Conservation (phyloP, 2,113 vertebrate species). For the Microtus oregoni region DNA sequence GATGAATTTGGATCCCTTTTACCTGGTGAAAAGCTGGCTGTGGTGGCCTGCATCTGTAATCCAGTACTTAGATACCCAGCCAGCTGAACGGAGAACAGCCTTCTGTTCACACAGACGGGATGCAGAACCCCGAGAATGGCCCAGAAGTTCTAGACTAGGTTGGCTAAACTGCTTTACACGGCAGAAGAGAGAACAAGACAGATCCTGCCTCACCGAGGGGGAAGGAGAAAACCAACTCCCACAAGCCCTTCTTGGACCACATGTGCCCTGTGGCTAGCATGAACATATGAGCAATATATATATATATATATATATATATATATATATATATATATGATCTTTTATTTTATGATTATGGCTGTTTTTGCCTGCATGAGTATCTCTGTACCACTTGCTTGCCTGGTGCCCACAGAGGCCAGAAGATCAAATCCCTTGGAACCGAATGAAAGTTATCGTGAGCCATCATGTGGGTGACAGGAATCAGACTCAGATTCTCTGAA, state of each 20-base stretch:
- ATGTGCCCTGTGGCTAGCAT: neutral
- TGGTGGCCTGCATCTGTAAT: neutral
- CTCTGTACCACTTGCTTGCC: neutral
- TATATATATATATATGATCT: neutral
- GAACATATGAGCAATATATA: accelerated
- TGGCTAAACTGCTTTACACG: neutral
- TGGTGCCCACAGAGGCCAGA: neutral
- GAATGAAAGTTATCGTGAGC: neutral
- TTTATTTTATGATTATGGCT: neutral
- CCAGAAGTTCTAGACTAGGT: neutral
- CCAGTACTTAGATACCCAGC: neutral
- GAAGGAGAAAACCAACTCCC: neutral
- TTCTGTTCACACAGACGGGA: neutral
- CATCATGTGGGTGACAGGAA: neutral
- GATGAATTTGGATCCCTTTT: neutral
- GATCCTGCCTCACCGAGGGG: neutral
- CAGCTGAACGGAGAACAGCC: too few relatives aligned
- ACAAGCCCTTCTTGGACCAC: neutral
- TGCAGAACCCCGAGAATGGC: neutral
- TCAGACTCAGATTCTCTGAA: neutral
- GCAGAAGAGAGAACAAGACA: too few relatives aligned
- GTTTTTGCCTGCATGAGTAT: neutral
- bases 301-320: too few relatives aligned
- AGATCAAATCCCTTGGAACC: neutral
- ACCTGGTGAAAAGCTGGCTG: neutral